Percentiles rank a stretch among this genome's conserved stretches.
phyloP scores from a whole-genome alignment of 2,113 vertebrate species.

The Formicarius rufipectus region DNA sequence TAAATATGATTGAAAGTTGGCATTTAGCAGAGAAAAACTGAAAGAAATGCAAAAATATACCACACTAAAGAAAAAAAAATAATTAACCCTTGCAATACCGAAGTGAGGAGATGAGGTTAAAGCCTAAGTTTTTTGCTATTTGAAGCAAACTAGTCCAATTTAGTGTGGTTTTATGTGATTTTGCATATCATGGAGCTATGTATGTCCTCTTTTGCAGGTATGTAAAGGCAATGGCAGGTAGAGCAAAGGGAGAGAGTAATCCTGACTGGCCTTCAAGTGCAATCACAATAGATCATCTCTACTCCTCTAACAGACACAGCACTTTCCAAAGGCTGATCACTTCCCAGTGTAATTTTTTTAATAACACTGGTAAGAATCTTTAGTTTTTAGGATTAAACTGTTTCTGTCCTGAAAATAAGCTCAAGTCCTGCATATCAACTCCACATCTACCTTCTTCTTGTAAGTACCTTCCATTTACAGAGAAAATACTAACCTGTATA shows the following conservation, averaged over 20 bases:
- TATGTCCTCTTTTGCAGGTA: neutral
- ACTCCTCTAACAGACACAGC: neutral
- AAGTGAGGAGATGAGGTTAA: neutral
- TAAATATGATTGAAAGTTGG: neutral
- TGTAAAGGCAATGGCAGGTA: accelerated
- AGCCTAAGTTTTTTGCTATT: neutral
- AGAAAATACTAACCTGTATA: neutral
- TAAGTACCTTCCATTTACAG: neutral
- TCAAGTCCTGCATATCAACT: neutral
- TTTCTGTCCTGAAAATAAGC: neutral
- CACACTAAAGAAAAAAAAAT: neutral
- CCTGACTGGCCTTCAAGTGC: neutral
- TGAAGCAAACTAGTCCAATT: neutral
- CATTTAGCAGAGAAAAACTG: neutral
- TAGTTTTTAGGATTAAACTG: neutral
- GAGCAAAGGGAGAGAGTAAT: neutral
- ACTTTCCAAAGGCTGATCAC: neutral
- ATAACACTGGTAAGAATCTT: neutral
- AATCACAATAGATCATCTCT: neutral
- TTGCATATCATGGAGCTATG: neutral
- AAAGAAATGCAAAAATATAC: neutral
- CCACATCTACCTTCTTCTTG: neutral
- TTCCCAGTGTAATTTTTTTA: neutral
- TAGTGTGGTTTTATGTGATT: neutral
- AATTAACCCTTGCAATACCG: neutral